Evolutionary conservation across 1,140 invertebrate genomes (phyloP).

Genomic region (Hypothenemus hampei): DNA sequence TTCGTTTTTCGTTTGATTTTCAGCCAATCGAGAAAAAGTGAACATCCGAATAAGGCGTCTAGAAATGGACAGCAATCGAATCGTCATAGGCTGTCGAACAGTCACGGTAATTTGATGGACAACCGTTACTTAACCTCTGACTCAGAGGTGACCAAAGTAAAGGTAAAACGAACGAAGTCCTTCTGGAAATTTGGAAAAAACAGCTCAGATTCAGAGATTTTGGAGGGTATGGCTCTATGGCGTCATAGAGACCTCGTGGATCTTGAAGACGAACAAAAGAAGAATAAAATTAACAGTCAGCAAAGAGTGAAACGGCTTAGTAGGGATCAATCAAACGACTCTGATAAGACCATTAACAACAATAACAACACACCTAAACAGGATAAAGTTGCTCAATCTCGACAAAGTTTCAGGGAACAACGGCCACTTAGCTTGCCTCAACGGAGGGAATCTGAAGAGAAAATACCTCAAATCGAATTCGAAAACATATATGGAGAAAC

Average conservation of each 20-base stretch:
- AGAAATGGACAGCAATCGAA: too few relatives aligned
- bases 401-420: conserved; percentile 3
- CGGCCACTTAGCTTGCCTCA: too few relatives aligned
- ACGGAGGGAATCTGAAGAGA: conserved; percentile 40
- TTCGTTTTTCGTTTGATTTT: conserved; percentile 47
- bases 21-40: conserved; percentile 17
- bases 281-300: conserved; percentile 31
- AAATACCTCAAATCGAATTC: conserved; percentile 42
- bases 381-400: conserved; percentile 11
- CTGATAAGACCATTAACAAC: conserved; percentile 41
- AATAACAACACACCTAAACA: conserved; percentile 14
- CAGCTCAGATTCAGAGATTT: conserved; percentile 61
- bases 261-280: conserved; percentile 51
- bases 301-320: conserved; percentile 24
- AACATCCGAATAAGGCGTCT: conserved; percentile 56
- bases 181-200: conserved; percentile 77
- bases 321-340: conserved; percentile 43
- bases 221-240: conserved; percentile 81
- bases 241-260: conserved; percentile 77
- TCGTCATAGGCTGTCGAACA: conserved; percentile 43
- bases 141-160: conserved; percentile 44
- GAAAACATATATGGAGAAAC: conserved; percentile 32
- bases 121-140: conserved; percentile 51
- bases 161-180: conserved; percentile 74
- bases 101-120: conserved; percentile 50